Base-by-base conservation (phyloP, 1,140 invertebrate genomes). In the Philopotamus ludificatus region DNA sequence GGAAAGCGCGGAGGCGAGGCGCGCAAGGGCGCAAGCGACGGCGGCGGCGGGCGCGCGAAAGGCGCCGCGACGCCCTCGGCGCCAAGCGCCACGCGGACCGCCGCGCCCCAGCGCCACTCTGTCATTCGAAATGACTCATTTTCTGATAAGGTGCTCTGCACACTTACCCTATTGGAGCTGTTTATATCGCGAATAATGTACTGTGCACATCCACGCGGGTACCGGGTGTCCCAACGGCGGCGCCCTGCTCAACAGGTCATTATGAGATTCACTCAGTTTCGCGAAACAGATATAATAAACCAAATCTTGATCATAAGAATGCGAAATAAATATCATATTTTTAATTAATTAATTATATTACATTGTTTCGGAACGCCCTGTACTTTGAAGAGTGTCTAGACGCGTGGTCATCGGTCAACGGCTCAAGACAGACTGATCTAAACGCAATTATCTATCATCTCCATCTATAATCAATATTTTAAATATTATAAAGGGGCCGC, bases 91-190 rank as follows among this genome's bases (percentile, higher is more conserved):
- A n/a, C 22, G 26, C 53, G 25, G 23, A 25, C 22, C 3, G 47
- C 3, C 15, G 2, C 1, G 16, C 25, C 25, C 49, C 10, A 20
- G 47, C 45, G 75, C 75, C 64, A 77, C 76, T 79, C 77, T 79
- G 77, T 79, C 77, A 79, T 75, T 78, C 75, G 75, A 77, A 78
- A 78, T 76, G 76, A 78, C 72, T 79, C 76, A 79, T 79, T 79
- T 79, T 79, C 76, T 79, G 77, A 79, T 79, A 79, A 79, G 76
- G 63, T 70, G 71, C 44, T 1, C 21, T 25, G 50, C 16, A 57
- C 16, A 26, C 71, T 71, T 66, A 72, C 74, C 44, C 58, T 68
- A 68, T 68, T 68, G 67, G 67, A 62, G 55, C 47, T 3, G 66
- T 67, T 58, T 62, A 63, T 67, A 58, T 39, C 57, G 42, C 57